A percentile compares a stretch with the other conserved stretches of the same genome.
phyloP scores from a whole-genome alignment of 2,113 vertebrate genomes.

The Gorsachius goisagi region DNA sequence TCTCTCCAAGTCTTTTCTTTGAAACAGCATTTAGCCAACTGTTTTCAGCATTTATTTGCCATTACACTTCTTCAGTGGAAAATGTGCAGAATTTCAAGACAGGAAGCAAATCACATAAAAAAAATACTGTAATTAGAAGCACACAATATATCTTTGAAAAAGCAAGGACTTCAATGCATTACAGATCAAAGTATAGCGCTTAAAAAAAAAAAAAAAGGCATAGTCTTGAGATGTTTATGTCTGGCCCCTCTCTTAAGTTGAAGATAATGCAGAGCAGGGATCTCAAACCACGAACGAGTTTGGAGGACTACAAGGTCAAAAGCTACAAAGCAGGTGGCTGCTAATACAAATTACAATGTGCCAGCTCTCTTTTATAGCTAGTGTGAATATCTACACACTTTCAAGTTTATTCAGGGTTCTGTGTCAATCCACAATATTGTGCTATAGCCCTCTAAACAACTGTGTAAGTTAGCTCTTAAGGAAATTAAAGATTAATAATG shows the following conservation, averaged over 20 bases:
- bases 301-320: background rate
- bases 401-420: background rate
- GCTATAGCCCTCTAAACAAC: background rate
- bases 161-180: background rate
- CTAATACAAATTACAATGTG: background rate
- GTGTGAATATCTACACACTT: background rate
- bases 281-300: background rate
- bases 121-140: background rate
- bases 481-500: background rate
- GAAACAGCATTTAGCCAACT: background rate
- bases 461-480: background rate
- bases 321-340: background rate
- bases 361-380: background rate
- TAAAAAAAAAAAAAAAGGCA: background rate
- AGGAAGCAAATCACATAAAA: background rate
- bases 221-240: background rate
- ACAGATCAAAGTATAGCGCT: background rate
- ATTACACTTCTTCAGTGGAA: background rate
- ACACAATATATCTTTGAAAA: background rate
- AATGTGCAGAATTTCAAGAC: background rate
- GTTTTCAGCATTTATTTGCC: background rate
- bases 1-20: background rate
- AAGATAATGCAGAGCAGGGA: background rate
- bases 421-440: background rate
- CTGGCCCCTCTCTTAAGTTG: background rate